These are phyloP conservation scores for Dipodomys merriami DNA, from an alignment of 2,113 vertebrate genomes.

Conservation along the genomic window DNA sequence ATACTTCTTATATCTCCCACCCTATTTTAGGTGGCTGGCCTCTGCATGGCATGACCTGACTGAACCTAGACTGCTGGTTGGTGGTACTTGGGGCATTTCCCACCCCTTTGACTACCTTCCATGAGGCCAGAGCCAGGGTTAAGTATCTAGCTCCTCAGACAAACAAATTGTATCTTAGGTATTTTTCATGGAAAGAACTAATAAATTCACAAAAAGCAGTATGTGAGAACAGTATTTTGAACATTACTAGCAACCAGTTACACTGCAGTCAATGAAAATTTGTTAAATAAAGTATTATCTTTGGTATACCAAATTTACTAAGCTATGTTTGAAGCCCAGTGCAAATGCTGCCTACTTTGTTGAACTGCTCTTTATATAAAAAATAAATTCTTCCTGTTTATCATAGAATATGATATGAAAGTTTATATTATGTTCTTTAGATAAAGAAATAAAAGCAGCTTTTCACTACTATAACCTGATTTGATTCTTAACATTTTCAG, in stretches of 20 bases:
- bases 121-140: not conserved
- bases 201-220: not conserved
- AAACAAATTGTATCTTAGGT: not conserved
- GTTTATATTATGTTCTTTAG: conserved; percentile 12
- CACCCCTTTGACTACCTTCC: not conserved
- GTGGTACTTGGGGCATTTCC: not conserved
- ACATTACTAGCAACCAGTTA: not conserved
- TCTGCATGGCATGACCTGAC: not conserved
- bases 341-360: conserved; percentile 27
- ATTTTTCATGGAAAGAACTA: conserved; percentile 16
- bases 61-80: not conserved
- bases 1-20: not conserved
- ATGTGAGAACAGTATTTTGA: not conserved
- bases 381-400: not conserved
- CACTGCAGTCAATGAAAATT: not conserved
- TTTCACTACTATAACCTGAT: not conserved
- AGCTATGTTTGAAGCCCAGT: not conserved
- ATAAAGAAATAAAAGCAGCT: not conserved
- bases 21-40: not conserved
- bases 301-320: not conserved
- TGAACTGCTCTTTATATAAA: conserved; percentile 8
- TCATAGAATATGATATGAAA: not conserved
- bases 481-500: not conserved
- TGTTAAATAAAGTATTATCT: conserved; percentile 10
- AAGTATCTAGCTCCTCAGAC: not conserved